A percentile compares a stretch with the other conserved stretches of the same genome.
Conservation (phyloP, 2,888 invertebrate species). For the Odontocerum albicorne region DNA sequence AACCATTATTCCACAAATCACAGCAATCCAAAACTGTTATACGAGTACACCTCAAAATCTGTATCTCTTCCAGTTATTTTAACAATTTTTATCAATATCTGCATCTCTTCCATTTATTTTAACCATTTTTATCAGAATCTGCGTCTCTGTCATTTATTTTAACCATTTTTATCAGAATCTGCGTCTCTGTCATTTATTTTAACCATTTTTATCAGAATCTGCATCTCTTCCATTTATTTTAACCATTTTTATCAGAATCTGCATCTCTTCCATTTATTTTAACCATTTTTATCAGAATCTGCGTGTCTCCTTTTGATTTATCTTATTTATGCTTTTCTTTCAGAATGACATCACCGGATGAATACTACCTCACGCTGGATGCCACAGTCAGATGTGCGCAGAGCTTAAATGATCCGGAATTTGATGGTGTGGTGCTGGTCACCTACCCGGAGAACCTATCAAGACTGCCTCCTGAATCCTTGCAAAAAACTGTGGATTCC, state of each 20-base stretch:
- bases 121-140: no score
- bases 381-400: conserved; percentile 41
- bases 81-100: no score
- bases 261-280: background rate
- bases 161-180: no score
- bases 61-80: no score
- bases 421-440: conserved; percentile 65
- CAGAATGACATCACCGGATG: conserved; percentile 31
- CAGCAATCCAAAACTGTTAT: no score
- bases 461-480: conserved; percentile 49
- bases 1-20: no score
- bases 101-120: no score
- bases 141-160: no score
- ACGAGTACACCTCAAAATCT: no score
- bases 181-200: no score
- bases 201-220: background rate
- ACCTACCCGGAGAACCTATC: conserved; percentile 56
- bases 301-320: background rate
- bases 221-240: background rate
- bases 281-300: background rate
- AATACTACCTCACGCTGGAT: conserved; percentile 36
- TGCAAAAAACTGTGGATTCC: conserved; percentile 48
- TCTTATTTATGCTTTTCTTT: no score
- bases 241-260: no score
- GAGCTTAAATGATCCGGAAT: conserved; percentile 53